A percentile compares a stretch with the other conserved stretches of the same genome.
These are phyloP conservation scores for Phylloscopus whistleri DNA, from an alignment of 2,113 vertebrate species.

Conservation along the genomic window DNA sequence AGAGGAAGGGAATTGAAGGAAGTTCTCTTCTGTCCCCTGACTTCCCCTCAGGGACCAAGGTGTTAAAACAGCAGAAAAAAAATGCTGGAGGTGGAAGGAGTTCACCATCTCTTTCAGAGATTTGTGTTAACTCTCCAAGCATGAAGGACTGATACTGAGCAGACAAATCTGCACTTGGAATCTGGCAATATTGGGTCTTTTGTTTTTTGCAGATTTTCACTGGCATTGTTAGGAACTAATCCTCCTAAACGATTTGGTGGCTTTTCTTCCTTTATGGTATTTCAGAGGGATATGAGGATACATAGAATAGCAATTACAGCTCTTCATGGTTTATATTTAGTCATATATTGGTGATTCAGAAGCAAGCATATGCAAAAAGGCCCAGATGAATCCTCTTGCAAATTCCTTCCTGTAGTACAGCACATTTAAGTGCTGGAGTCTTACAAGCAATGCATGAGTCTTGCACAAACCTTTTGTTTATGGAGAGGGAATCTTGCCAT, in stretches of 20 bases:
- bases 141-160: neutral
- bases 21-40: neutral
- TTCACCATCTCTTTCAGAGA: neutral
- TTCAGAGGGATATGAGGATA: neutral
- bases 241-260: neutral
- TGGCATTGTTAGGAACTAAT: neutral
- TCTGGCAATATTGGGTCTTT: neutral
- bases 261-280: neutral
- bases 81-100: neutral
- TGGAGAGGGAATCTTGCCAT: neutral
- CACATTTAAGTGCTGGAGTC: neutral
- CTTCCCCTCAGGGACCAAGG: neutral
- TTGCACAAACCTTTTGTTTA: neutral
- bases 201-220: neutral
- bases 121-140: neutral
- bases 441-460: neutral
- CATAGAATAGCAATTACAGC: neutral
- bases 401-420: neutral
- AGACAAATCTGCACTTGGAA: neutral
- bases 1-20: neutral
- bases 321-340: conserved; percentile 26
- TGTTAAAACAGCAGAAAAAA: neutral
- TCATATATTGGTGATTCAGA: conserved; percentile 29
- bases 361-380: neutral
- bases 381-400: neutral